These are phyloP conservation scores for Papilio elwesi DNA, from an alignment of 2,888 invertebrate species.

Conservation along the genomic window DNA sequence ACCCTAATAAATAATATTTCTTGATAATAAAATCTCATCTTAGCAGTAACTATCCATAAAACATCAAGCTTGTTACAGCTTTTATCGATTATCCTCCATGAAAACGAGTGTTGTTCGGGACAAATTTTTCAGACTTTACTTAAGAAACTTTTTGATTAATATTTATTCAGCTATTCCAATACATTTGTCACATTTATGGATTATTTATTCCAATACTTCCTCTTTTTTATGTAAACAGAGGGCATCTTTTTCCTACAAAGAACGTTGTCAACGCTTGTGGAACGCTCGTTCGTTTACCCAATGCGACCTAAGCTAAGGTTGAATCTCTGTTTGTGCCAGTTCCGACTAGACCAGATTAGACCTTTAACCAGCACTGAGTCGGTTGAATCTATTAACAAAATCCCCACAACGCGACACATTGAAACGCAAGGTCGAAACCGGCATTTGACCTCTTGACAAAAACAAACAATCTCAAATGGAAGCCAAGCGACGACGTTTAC, in stretches of 20 bases:
- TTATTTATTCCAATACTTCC: too few species aligned
- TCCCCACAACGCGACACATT: neutral
- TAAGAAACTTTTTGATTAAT: neutral
- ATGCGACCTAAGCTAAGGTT: too few species aligned
- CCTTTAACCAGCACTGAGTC: too few species aligned
- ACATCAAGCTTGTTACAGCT: neutral
- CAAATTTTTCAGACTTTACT: constrained; percentile 1
- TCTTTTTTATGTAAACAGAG: too few species aligned
- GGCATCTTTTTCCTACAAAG: too few species aligned
- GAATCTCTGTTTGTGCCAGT: too few species aligned
- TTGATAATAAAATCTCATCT: too few species aligned
- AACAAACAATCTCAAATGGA: constrained; percentile 25
- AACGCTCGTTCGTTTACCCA: too few species aligned
- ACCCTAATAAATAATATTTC: too few species aligned
- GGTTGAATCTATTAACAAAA: neutral
- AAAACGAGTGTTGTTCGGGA: neutral
- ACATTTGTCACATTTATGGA: too few species aligned
- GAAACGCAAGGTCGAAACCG: constrained; percentile 25
- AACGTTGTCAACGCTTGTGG: too few species aligned
- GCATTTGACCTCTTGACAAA: constrained; percentile 33
- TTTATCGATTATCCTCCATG: neutral
- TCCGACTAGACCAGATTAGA: too few species aligned
- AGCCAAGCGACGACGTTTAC: constrained; percentile 5
- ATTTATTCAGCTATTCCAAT: neutral
- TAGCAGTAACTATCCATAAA: neutral